Conservation (phyloP, 2,888 invertebrate genomes). For the Holacanthella duospinosa region DNA sequence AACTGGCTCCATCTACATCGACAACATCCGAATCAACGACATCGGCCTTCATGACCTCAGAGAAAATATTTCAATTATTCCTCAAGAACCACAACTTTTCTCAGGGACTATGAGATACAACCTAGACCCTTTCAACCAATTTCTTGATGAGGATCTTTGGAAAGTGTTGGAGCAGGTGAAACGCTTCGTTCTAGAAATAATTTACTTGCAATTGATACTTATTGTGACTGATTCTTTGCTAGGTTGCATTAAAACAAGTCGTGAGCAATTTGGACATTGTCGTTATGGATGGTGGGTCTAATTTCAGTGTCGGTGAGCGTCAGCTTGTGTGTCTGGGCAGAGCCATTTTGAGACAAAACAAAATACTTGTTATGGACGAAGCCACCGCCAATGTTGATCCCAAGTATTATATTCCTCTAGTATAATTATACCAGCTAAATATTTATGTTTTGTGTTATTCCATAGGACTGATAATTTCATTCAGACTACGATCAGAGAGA, state of each 20-base stretch:
- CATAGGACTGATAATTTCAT: constrained; percentile 74
- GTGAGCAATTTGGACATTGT: constrained; percentile 19
- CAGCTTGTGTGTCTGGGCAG: constrained; percentile 30
- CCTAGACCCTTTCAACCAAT: constrained; percentile 77
- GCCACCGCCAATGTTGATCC: constrained; percentile 34
- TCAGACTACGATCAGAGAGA: constrained; percentile 67
- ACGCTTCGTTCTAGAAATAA: too few relatives aligned
- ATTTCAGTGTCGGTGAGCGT: constrained; percentile 29
- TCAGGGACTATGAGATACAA: constrained; percentile 79
- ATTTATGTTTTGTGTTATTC: too few relatives aligned
- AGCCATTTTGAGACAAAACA: constrained; percentile 27
- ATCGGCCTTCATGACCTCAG: constrained; percentile 57
- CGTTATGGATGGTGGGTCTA: constrained; percentile 25
- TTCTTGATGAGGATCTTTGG: constrained; percentile 71
- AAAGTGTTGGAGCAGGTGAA: constrained; percentile 65
- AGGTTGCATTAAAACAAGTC: constrained; percentile 48
- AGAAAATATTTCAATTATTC: constrained; percentile 77
- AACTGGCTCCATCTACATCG: constrained; percentile 69
- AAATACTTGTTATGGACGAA: constrained; percentile 32
- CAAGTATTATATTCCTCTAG: too few relatives aligned
- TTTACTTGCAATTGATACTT: neutral
- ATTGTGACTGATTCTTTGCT: neutral
- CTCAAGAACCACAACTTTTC: constrained; percentile 81
- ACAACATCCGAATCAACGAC: constrained; percentile 43
- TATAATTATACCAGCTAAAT: too few relatives aligned